These are phyloP conservation scores for Rotaria socialis DNA, from an alignment of 2,888 invertebrate genomes.

Conservation along the genomic window DNA sequence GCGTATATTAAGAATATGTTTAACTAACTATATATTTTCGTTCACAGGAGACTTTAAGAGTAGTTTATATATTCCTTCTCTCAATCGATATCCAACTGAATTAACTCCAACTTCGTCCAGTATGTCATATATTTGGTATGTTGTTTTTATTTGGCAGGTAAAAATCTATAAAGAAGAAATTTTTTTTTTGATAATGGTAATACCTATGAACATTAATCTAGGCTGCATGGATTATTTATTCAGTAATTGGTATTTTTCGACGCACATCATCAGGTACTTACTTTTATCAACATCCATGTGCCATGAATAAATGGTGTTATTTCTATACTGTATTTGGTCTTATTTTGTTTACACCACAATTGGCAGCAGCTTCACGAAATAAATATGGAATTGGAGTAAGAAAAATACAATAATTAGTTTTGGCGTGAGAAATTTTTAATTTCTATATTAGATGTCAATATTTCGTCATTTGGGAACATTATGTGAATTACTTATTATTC, in stretches of 20 bases:
- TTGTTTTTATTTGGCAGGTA: conserved; percentile 22
- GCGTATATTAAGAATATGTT: neutral
- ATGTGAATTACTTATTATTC: neutral
- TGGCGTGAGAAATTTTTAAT: neutral
- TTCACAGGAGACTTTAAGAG: neutral
- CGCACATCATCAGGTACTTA: neutral
- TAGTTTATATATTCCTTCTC: neutral
- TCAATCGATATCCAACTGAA: conserved; percentile 22
- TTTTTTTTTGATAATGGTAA: neutral
- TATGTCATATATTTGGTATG: neutral
- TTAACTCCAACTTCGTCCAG: neutral
- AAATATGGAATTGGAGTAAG: neutral
- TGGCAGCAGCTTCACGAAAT: neutral
- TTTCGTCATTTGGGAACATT: conserved; percentile 27
- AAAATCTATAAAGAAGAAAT: neutral
- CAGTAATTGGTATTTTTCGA: neutral
- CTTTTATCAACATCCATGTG: conserved; percentile 7
- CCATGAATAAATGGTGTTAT: conserved; percentile 20
- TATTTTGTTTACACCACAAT: neutral
- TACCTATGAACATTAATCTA: neutral
- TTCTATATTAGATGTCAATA: neutral
- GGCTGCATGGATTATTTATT: neutral
- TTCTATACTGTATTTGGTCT: conserved; percentile 15
- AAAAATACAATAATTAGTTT: neutral
- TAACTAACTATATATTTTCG: neutral